Conservation (phyloP, 2,888 invertebrate species). For the Drosophila kanekoi region DNA sequence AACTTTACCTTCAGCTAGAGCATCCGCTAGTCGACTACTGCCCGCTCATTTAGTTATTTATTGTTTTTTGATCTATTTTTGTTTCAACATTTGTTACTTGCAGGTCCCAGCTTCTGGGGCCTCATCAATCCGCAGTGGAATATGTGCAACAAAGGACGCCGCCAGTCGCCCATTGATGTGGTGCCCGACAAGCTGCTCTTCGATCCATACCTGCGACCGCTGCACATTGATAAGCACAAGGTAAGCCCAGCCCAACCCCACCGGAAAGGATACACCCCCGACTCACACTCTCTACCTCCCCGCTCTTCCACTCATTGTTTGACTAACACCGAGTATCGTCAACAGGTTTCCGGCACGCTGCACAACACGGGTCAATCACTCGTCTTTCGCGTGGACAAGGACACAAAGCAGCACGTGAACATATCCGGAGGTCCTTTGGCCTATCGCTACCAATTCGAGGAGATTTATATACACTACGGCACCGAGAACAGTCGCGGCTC, state of each 20-base stretch:
- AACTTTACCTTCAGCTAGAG: background rate
- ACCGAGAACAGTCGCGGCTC: constrained; percentile 95
- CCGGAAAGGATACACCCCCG: too few relatives aligned
- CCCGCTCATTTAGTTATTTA: too few relatives aligned
- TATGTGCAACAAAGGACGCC: constrained; percentile 97
- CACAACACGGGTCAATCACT: constrained; percentile 98
- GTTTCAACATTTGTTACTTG: constrained; percentile 41
- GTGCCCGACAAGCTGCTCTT: constrained; percentile 97
- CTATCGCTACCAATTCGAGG: constrained; percentile 97
- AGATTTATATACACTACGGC: constrained; percentile 98
- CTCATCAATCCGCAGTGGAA: constrained; percentile 99
- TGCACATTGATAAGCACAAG: constrained; percentile 97
- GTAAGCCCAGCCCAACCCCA: constrained; percentile 86
- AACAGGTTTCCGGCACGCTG: constrained; percentile 93
- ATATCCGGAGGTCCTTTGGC: constrained; percentile 98
- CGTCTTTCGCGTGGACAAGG: constrained; percentile 95
- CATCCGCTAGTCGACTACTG: background rate
- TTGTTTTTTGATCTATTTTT: too few relatives aligned
- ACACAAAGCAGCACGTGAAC: constrained; percentile 95
- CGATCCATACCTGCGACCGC: constrained; percentile 96
- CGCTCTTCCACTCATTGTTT: background rate
- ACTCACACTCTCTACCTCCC: too few relatives aligned
- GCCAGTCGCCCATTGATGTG: constrained; percentile 98
- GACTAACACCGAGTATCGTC: constrained; percentile 30
- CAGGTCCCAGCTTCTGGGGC: constrained; percentile 99